Conservation (phyloP, 2,888 invertebrate genomes). For the Tetragonisca angustula region DNA sequence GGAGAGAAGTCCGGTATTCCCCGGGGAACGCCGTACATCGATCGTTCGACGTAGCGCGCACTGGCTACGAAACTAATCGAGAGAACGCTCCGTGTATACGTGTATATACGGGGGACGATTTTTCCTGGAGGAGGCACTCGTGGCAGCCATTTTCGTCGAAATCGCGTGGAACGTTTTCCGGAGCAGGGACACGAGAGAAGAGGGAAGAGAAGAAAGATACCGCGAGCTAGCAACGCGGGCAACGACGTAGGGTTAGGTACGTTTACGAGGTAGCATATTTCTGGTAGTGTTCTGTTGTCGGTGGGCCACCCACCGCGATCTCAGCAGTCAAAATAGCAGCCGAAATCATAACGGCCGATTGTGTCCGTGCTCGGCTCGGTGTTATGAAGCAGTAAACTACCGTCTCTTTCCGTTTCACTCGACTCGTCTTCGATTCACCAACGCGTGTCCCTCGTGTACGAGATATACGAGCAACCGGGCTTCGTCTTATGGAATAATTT, state of each 20-base stretch:
- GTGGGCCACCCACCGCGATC: slow-evolving; percentile 78
- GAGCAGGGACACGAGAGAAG: slow-evolving; percentile 5
- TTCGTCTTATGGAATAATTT: slow-evolving; percentile 82
- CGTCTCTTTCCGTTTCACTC: slow-evolving; percentile 36
- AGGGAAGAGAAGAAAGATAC: slow-evolving; percentile 19
- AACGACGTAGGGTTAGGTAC: slow-evolving; percentile 57
- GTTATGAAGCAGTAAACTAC: slow-evolving; percentile 83
- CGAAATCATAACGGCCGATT: slow-evolving; percentile 84
- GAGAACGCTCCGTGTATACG: slow-evolving; percentile 1
- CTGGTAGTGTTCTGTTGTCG: slow-evolving; percentile 78
- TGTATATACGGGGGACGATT: slow-evolving; percentile 12
- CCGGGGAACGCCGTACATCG: slow-evolving; percentile 47
- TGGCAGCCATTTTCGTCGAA: not conserved
- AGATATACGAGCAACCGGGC: slow-evolving; percentile 36
- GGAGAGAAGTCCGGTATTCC: slow-evolving; percentile 20
- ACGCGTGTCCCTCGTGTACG: slow-evolving; percentile 37
- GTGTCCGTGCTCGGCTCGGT: slow-evolving; percentile 79
- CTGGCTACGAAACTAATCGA: slow-evolving; percentile 28
- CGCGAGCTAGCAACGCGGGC: slow-evolving; percentile 9
- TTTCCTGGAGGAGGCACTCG: slow-evolving; percentile 12
- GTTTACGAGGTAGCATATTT: slow-evolving; percentile 83
- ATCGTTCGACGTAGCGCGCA: slow-evolving; percentile 28
- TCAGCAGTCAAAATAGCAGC: slow-evolving; percentile 82
- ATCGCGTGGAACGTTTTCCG: slow-evolving; percentile 7
- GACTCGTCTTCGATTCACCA: slow-evolving; percentile 25